Percentiles rank a stretch among this genome's conserved stretches.
Evolutionary conservation across 2,888 invertebrate genomes (phyloP).

Genomic region (Cylloceria caligata): DNA sequence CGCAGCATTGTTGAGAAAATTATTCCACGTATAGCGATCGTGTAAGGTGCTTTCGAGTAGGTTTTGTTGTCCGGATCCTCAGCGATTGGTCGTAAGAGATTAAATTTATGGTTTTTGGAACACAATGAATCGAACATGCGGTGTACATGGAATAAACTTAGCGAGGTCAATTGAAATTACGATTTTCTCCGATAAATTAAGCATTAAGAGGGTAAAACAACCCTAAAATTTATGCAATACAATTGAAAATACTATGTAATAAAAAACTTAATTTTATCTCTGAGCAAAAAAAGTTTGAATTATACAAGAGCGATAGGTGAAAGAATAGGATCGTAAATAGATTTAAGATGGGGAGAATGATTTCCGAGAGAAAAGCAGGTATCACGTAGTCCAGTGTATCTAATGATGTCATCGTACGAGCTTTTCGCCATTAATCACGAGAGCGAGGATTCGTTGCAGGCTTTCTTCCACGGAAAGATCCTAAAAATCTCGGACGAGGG

Average conservation of each 20-base stretch:
- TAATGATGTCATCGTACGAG: constrained; percentile 2
- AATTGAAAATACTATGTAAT: no score
- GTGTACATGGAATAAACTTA: background rate
- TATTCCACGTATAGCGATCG: background rate
- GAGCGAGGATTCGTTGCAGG: background rate
- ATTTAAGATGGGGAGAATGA: background rate
- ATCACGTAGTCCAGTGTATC: background rate
- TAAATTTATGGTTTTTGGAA: constrained; percentile 2
- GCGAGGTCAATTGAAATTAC: background rate
- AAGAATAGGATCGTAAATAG: background rate
- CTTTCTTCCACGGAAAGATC: background rate
- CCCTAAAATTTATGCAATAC: no score
- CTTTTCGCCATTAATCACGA: background rate
- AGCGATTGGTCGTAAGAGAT: background rate
- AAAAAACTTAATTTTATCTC: no score
- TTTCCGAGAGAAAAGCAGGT: background rate
- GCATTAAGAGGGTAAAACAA: background rate
- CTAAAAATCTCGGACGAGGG: background rate
- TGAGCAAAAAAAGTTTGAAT: no score
- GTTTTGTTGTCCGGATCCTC: background rate
- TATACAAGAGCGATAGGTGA: no score
- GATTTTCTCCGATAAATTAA: background rate
- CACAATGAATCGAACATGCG: background rate
- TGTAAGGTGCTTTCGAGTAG: background rate
- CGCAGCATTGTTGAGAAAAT: background rate